Evolutionary conservation across 2,888 invertebrate genomes (phyloP).

Genomic region (Leptinotarsa rubiginosa): DNA sequence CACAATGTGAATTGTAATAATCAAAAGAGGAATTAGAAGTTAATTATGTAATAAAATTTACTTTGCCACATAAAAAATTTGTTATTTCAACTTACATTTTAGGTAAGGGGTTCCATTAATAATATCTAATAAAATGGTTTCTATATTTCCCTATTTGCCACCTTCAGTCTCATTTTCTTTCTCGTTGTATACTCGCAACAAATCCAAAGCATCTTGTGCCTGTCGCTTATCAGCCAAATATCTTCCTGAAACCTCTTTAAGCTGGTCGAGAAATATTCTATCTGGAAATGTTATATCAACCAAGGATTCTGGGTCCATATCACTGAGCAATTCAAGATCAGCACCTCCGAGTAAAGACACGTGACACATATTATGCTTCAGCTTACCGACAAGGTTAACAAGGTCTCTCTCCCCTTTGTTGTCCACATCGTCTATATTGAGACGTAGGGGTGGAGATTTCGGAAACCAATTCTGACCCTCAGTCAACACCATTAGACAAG

Average conservation of each 20-base stretch:
- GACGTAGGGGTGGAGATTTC: conserved; percentile 73
- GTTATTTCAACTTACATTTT: conserved; percentile 29
- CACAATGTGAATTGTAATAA: no score
- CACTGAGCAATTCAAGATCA: conserved; percentile 85
- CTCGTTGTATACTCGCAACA: conserved; percentile 79
- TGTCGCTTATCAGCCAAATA: conserved; percentile 83
- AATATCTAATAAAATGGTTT: conserved; percentile 36
- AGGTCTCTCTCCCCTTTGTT: conserved; percentile 71
- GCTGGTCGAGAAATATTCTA: conserved; percentile 81
- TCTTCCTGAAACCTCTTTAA: conserved; percentile 84
- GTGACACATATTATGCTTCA: conserved; percentile 85
- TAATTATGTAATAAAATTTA: no score
- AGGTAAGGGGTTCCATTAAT: conserved; percentile 25
- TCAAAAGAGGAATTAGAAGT: no score
- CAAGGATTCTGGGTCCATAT: conserved; percentile 91
- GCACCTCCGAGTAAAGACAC: conserved; percentile 86
- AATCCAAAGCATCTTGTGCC: conserved; percentile 88
- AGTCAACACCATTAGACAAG: conserved; percentile 84
- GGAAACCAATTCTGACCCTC: conserved; percentile 80
- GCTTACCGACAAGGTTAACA: conserved; percentile 80
- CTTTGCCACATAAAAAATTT: no score
- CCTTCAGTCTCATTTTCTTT: conserved; percentile 52
- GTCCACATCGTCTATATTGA: conserved; percentile 64
- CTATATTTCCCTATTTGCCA: conserved; percentile 38
- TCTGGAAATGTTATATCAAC: conserved; percentile 82